phyloP scores from a whole-genome alignment of 2,888 invertebrate genomes.

The Asteroscopus sphinx region DNA sequence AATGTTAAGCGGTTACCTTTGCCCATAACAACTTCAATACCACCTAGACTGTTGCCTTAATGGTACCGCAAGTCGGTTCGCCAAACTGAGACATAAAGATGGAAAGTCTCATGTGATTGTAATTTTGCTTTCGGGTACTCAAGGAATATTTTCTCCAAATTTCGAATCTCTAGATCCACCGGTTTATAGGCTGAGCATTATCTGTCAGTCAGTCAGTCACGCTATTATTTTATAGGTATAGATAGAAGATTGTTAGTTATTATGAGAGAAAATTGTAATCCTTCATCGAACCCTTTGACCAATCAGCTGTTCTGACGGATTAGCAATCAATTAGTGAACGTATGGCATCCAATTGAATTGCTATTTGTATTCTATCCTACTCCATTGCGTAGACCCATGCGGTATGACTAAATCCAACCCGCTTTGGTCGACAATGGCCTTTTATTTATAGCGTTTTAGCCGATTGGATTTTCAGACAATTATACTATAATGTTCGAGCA shows the following conservation, averaged over 20 bases:
- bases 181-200: no score
- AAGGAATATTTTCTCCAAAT: no score
- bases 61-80: no score
- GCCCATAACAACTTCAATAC: no score
- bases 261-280: conserved; percentile 18
- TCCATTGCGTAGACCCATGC: conserved; percentile 38
- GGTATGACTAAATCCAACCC: conserved; percentile 58
- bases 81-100: no score
- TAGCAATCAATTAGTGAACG: conserved; percentile 73
- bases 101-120: no score
- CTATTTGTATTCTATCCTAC: conserved; percentile 60
- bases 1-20: no score
- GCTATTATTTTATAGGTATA: no score
- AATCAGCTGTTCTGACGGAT: conserved; percentile 64
- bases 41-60: no score
- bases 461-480: conserved; percentile 64
- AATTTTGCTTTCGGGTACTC: no score
- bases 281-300: conserved; percentile 49
- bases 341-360: conserved; percentile 64
- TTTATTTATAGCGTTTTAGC: conserved; percentile 70
- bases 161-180: no score
- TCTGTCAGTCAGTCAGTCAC: no score
- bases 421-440: conserved; percentile 56
- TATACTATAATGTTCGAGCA: conserved; percentile 61
- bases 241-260: conserved; percentile 8